Evolutionary conservation across 1,140 invertebrate species (phyloP), one percentile per base, ranked within the genome.

Genomic region (Semibalanus balanoides): DNA sequence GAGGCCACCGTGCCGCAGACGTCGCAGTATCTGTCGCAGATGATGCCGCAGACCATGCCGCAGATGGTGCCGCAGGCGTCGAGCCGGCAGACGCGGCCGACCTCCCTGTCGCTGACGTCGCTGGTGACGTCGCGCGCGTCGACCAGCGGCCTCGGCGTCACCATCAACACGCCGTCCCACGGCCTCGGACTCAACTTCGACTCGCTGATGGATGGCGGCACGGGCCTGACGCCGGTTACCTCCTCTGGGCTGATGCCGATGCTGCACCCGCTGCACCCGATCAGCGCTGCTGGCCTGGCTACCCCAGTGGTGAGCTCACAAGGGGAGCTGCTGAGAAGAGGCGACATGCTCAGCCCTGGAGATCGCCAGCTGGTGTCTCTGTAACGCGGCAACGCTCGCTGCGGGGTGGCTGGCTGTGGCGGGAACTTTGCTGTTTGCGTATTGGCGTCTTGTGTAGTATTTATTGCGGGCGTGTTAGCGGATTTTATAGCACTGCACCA

Each of bases 161-260:
- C 92, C 74, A 94, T 96, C 76, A 91, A 90, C 75, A 96, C 94
- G 1, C 95, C 94, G 0, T 93, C 93, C 75, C 90, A 88, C 78
- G 93, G 93, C 30, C 90, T 94, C 77, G 78, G 78, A 35, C 94
- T 95, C 82, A 94, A 94, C 83, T 96, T 96, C 81, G 94, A 96
- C 79, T 93, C 92, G 73, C 87, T 96, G 76, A 95, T 96, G 90
- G 93, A 95, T 80, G 93, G 93, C 73, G 93, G 93, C 76, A 96
- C 94, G 9, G 94, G 94, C 0, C 85, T 96, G 22, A 95, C 93
- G 9, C 93, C 93, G 0, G 90, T 95, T 27, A 80, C 76, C 27
- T 78, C 77, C 19, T 78, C 76, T 30, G 79, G 79, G 11, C 75
- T 81, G 17, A 78, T 79, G 27, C 79, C 78, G 31, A 69, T 79